Evolutionary conservation across 2,888 invertebrate genomes (phyloP), one percentile per base, ranked within the genome.

Genomic region (Abrostola triplasia): DNA sequence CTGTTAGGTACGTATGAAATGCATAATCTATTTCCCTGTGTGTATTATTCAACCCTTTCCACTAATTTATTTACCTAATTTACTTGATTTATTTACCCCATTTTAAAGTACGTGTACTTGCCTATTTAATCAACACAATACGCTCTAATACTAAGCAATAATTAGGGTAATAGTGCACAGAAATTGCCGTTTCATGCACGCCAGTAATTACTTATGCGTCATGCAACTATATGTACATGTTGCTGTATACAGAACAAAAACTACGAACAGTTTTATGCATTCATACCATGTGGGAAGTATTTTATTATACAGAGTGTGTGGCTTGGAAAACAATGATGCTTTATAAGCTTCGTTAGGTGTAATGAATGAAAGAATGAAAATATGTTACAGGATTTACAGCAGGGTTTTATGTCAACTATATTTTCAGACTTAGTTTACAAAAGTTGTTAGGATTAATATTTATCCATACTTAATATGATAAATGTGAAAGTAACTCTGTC

Each of bases 111-210:
- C 12, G 37, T 12, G 10, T 56, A 37, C 10, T 11, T 5, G 7
- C 7, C 10, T 49, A 50, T 24, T 41, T 41, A 12, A 12, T n/a
- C 38, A 38, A 8, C 11, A 36, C n/a, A n/a, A 12, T 50, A 52
- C 5, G 11, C 48, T 57, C 12, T 62, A 59, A 41, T 37, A 44
- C 13, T 36, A 42, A 56, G 11, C 6, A 57, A 50, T 50, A 74
- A 69, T 69, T 63, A 60, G 48, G 59, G 7, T 74, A 74, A 63
- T 62, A 59, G 56, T 41, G 35, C 47, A 35, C 24, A 57, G 47
- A 51, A 73, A 69, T 51, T 10, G 24, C 36, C 6, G 53, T 59
- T 50, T 36, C 53, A 62, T 63, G 56, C 63, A 50, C 49, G 53
- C 13, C 12, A 24, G 49, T 62, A 59, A 74, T 74, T 44, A 73